phyloP scores from a whole-genome alignment of 2,797 vertebrate genomes.

The Danio choprae region DNA sequence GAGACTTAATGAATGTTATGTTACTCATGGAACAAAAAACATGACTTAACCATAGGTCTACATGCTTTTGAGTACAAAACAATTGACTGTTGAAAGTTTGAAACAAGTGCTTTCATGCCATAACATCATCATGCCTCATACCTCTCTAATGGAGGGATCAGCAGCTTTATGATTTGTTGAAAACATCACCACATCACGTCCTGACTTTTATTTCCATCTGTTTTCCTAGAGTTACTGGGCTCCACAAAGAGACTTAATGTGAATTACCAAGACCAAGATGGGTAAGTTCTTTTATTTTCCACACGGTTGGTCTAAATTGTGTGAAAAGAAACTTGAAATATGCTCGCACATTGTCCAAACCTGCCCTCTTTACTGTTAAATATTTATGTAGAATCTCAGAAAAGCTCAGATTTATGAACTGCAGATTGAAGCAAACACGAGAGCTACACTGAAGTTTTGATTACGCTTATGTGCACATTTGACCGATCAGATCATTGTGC shows the following conservation, averaged over 20 bases:
- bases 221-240: slow-evolving; percentile 89
- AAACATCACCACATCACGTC: slow-evolving; percentile 40
- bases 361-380: neutral
- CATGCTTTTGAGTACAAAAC: slow-evolving; percentile 15
- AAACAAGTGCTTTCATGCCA: slow-evolving; percentile 50
- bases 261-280: slow-evolving; percentile 92
- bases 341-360: neutral
- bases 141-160: slow-evolving; percentile 50
- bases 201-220: slow-evolving; percentile 41
- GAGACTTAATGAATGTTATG: neutral
- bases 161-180: slow-evolving; percentile 54
- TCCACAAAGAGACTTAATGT: slow-evolving; percentile 94
- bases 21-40: neutral
- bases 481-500: neutral
- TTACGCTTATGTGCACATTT: neutral
- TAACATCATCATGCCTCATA: slow-evolving; percentile 34
- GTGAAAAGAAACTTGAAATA: neutral
- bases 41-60: neutral
- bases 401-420: neutral
- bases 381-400: neutral
- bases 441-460: neutral
- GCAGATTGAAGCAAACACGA: neutral
- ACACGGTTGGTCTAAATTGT: neutral
- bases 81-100: slow-evolving; percentile 19
- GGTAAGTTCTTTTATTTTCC: slow-evolving; percentile 64